phyloP scores from a whole-genome alignment of 2,888 invertebrate genomes.

The Parnassius mnemosyne region DNA sequence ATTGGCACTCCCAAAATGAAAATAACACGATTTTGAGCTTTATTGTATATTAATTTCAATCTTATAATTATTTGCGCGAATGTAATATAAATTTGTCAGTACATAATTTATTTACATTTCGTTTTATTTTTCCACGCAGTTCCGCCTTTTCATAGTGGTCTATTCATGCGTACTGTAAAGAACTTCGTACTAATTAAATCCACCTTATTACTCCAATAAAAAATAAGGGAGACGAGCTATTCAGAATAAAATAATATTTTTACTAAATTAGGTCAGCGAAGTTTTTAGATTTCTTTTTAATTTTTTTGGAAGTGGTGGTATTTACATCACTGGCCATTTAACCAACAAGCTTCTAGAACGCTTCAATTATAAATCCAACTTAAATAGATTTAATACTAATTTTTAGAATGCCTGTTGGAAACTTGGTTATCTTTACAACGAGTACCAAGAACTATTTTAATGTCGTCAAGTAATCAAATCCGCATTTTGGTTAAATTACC shows the following conservation, averaged over 20 bases:
- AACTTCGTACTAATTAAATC: conserved; percentile 52
- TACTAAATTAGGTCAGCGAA: conserved; percentile 16
- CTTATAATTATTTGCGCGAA: conserved; percentile 7
- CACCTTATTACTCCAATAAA: conserved; percentile 42
- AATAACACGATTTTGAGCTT: conserved; percentile 25
- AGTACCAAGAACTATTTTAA: too few species aligned
- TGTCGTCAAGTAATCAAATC: too few species aligned
- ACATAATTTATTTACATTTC: conserved; percentile 46
- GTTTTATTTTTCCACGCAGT: conserved; percentile 52
- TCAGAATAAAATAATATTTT: conserved; percentile 15
- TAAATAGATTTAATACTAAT: too few species aligned
- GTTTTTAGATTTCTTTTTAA: conserved; percentile 4
- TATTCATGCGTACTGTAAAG: conserved; percentile 53
- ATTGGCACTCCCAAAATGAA: conserved; percentile 22
- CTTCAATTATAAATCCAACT: too few species aligned
- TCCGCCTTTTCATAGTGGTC: conserved; percentile 38
- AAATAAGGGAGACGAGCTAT: conserved; percentile 29
- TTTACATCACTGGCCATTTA: too few species aligned
- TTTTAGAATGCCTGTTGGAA: too few species aligned
- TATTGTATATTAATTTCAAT: conserved; percentile 21
- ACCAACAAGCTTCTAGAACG: too few species aligned
- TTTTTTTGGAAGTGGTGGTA: too few species aligned
- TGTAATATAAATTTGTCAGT: conserved; percentile 25
- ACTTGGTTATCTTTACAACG: too few species aligned
- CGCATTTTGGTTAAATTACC: too few species aligned